Conservation (phyloP, 92 coral and sea anemone genomes). For the Zoanthus sociatus region DNA sequence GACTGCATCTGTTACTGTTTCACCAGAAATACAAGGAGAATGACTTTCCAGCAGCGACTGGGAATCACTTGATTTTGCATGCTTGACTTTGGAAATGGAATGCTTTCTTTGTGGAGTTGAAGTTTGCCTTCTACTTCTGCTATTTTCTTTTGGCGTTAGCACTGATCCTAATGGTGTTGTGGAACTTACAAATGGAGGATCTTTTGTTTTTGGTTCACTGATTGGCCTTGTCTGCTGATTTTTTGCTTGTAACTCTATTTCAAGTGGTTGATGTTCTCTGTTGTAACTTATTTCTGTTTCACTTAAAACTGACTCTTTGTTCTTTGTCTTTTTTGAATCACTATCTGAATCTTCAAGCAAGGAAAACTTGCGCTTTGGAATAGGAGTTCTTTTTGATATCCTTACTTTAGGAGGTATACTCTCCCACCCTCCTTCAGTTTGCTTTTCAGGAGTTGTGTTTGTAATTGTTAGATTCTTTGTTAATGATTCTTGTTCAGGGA, state of each 20-base stretch:
- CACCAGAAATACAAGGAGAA: background rate
- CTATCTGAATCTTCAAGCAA: constrained; percentile 61
- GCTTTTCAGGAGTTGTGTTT: background rate
- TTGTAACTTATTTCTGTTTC: background rate
- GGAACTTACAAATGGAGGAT: background rate
- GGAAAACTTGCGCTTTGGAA: constrained; percentile 83
- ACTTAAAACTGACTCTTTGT: background rate
- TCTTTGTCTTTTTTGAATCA: constrained; percentile 33
- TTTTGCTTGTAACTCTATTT: background rate
- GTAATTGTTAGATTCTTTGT: background rate
- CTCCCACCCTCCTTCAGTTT: background rate
- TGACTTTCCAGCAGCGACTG: background rate
- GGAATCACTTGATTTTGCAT: constrained; percentile 6
- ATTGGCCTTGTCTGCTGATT: background rate
- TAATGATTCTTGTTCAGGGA: background rate
- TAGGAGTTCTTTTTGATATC: constrained; percentile 84
- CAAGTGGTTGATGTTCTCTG: background rate
- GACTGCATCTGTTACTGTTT: background rate
- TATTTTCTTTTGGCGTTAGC: constrained; percentile 18
- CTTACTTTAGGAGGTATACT: constrained; percentile 66
- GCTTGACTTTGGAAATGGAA: background rate
- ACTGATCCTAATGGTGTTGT: background rate
- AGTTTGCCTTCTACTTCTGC: background rate
- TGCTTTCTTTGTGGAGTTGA: background rate
- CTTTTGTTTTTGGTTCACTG: constrained; percentile 13